Percentiles rank a stretch among this genome's conserved stretches.
Evolutionary conservation across 2,797 vertebrate genomes (phyloP).

Genomic region (Sciurus carolinensis): DNA sequence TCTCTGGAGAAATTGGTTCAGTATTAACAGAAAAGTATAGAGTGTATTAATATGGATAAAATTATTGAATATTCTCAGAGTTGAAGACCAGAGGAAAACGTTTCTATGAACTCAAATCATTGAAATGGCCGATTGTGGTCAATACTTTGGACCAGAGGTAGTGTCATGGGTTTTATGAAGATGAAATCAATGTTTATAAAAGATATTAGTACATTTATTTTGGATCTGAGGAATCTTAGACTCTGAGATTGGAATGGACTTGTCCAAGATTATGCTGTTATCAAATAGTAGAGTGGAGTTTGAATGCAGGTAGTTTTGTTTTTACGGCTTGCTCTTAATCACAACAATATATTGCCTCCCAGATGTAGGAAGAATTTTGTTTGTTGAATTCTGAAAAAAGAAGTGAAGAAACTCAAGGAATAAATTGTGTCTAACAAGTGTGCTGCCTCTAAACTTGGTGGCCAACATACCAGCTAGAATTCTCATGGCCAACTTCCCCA

Average conservation of each 20-base stretch:
- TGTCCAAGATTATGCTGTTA: background rate
- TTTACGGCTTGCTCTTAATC: background rate
- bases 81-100: background rate
- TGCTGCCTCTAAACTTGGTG: background rate
- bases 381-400: constrained; percentile 28
- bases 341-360: background rate
- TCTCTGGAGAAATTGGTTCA: background rate
- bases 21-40: background rate
- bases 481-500: background rate
- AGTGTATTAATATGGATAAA: background rate
- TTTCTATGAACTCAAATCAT: background rate
- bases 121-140: background rate
- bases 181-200: background rate
- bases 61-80: background rate
- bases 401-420: background rate
- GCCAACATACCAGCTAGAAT: background rate
- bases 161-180: background rate
- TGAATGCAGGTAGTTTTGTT: background rate
- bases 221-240: background rate
- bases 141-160: background rate
- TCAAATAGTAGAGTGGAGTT: background rate
- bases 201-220: background rate
- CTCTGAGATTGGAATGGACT: background rate
- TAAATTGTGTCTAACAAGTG: background rate
- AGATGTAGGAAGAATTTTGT: background rate